Percentiles rank a stretch among this genome's conserved stretches.
These are phyloP conservation scores for Patiria miniata DNA, from an alignment of 35 echinoderm and acorn worm genomes.

Conservation along the genomic window DNA sequence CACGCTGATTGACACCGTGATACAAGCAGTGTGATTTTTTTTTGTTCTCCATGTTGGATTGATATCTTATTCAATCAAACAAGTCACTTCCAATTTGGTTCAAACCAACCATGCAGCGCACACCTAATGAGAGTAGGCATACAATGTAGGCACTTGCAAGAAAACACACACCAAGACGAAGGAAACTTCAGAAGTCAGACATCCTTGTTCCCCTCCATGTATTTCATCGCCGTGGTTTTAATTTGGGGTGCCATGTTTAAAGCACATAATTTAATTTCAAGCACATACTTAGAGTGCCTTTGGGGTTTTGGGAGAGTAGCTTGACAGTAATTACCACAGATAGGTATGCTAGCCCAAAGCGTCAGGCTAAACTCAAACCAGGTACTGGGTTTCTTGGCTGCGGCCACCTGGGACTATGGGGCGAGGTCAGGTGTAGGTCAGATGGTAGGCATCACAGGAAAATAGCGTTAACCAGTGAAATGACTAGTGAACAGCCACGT, in stretches of 20 bases:
- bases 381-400: neutral
- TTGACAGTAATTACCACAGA: slow-evolving; percentile 10
- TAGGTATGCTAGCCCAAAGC: neutral
- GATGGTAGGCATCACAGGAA: neutral
- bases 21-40: neutral
- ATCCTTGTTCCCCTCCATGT: neutral
- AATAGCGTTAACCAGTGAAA: neutral
- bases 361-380: slow-evolving; percentile 19
- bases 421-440: slow-evolving; percentile 20
- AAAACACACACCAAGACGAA: too few species aligned
- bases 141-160: neutral
- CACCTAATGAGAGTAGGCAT: slow-evolving; percentile 2
- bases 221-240: neutral
- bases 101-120: neutral
- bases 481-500: neutral
- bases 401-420: slow-evolving; percentile 11
- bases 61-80: slow-evolving; percentile 5
- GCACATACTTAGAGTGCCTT: neutral
- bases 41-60: neutral
- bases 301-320: neutral
- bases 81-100: slow-evolving; percentile 4
- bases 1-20: neutral
- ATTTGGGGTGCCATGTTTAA: neutral
- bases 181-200: neutral
- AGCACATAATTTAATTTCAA: slow-evolving; percentile 13